Evolutionary conservation across 2,113 vertebrate species (phyloP), one percentile per base, ranked within the genome.

Genomic region (Ictalurus punctatus): DNA sequence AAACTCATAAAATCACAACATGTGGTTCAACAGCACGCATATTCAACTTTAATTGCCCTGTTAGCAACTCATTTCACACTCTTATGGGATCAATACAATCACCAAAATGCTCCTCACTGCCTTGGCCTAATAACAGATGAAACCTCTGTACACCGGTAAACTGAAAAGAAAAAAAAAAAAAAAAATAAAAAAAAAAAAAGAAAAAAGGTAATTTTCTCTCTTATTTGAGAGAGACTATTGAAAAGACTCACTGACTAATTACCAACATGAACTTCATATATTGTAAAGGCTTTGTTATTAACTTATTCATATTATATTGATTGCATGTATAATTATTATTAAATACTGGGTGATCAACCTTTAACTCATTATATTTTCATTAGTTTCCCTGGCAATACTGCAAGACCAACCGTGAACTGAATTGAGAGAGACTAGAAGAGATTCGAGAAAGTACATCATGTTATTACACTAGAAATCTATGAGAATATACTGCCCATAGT

Each of bases 21-120:
- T 63, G 74, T 65, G 58, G 40, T 65, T 67, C 8, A 65, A 61
- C 74, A 65, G 73, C 74, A 80, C 16, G 58, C 58, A 87, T 80
- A 79, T 80, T 87, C 74, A 65, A 78, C 58, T 80, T 87, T 80
- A 79, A 79, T 44, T 79, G 73, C 86, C 58, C 86, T 65, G 86
- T 79, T 87, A 87, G 76, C 58, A 80, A 19, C 86, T n/a, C 86
- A 63, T 79, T 87, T 80, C 52, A 59, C 67, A 86, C n/a, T 74
- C 84, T 74, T 74, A 54, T 81, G 76, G 76, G 86, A 87, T 87
- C 86, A 87, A 63, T 87, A 69, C 86, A 81, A 65, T 65, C 76
- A 67, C 74, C 37, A 87, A 79, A 79, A 87, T 37, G 40, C 17
- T 52, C 84, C n/a, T 86, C 27, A 37, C 34, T 83, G 37, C 58